Conservation (phyloP, 2,113 vertebrate species). For the Hemibagrus wyckioides region DNA sequence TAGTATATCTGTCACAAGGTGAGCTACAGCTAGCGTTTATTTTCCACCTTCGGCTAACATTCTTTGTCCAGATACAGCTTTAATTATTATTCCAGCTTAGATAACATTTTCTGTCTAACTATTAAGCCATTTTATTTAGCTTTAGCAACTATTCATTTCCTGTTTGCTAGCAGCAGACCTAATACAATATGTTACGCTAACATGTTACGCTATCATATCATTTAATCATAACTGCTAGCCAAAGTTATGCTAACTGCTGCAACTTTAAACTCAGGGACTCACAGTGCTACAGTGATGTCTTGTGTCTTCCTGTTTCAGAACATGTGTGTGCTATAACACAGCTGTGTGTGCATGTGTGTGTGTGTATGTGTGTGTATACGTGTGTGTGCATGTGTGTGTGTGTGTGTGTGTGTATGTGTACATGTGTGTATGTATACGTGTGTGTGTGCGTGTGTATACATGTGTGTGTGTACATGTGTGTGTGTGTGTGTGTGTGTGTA, state of each 20-base stretch:
- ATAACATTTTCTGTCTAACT: neutral
- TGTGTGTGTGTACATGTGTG: neutral
- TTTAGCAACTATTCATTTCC: neutral
- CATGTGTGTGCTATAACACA: too few relatives aligned
- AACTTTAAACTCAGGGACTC: neutral
- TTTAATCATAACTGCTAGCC: neutral
- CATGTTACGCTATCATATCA: neutral
- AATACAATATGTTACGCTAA: neutral
- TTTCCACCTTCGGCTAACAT: neutral
- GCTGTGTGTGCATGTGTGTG: too few relatives aligned
- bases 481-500: neutral
- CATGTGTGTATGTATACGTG: too few relatives aligned
- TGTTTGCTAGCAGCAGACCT: neutral
- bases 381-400: neutral
- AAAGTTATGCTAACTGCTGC: neutral
- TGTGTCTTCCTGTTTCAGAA: neutral
- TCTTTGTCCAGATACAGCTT: neutral
- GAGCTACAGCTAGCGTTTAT: neutral
- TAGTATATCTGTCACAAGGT: neutral
- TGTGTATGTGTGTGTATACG: neutral
- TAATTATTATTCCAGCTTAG: neutral
- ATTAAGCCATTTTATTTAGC: neutral
- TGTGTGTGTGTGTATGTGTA: conserved; percentile 17
- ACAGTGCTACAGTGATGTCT: neutral
- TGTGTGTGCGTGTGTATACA: neutral